A percentile compares a stretch with the other conserved stretches of the same genome.
Evolutionary conservation across 2,113 vertebrate species (phyloP).

Genomic region (Laticauda laticaudata): DNA sequence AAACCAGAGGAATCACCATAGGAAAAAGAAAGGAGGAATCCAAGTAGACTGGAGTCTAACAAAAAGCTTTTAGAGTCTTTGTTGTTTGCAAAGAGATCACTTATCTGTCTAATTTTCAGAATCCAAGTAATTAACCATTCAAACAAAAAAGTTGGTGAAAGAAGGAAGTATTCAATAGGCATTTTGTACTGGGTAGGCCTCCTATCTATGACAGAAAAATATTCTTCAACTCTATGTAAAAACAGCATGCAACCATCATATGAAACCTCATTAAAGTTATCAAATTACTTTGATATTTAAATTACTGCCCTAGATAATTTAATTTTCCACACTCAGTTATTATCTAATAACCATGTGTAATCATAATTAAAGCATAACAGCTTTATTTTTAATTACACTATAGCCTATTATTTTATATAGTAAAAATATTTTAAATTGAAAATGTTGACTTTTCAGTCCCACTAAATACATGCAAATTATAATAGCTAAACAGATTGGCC

Average conservation of each 20-base stretch:
- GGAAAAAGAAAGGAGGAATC: background rate
- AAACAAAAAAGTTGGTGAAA: background rate
- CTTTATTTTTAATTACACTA: background rate
- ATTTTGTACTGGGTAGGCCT: constrained; percentile 19
- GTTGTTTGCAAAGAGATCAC: rapidly evolving
- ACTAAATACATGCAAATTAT: background rate
- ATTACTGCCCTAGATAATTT: background rate
- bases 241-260: background rate
- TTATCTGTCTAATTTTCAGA: background rate
- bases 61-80: background rate
- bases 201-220: background rate
- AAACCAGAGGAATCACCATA: background rate
- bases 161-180: background rate
- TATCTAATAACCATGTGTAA: background rate
- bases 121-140: background rate
- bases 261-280: background rate
- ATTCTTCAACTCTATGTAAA: constrained; percentile 40
- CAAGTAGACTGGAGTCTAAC: rapidly evolving
- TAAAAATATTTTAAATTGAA: background rate
- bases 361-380: constrained; percentile 13
- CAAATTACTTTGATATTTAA: background rate
- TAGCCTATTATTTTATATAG: background rate
- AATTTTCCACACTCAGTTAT: background rate
- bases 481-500: background rate
- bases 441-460: background rate